phyloP scores from a whole-genome alignment of 2,888 invertebrate species.

The Lithophane leautieri region DNA sequence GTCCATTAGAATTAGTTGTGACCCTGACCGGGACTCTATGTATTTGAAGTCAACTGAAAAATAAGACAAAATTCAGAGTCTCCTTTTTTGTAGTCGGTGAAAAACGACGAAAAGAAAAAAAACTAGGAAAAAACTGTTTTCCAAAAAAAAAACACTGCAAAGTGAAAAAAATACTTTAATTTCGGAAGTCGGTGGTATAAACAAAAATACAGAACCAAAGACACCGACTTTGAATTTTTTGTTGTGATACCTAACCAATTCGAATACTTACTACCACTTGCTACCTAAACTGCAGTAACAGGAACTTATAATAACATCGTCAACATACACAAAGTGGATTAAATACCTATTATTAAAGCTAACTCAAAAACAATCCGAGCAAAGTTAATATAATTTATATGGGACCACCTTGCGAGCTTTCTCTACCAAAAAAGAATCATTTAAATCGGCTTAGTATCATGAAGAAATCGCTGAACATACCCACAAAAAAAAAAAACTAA shows the following conservation, averaged over 20 bases:
- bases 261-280: background rate
- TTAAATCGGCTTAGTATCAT: too few relatives aligned
- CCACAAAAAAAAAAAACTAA: background rate
- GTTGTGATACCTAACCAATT: background rate
- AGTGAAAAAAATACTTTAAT: background rate
- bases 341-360: background rate
- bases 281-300: background rate
- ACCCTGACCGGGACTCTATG: slow-evolving; percentile 1
- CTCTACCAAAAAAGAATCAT: background rate
- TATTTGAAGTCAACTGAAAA: slow-evolving; percentile 16
- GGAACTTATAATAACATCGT: background rate
- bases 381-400: background rate
- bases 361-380: background rate
- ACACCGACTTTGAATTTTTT: too few relatives aligned
- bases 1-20: slow-evolving; percentile 9
- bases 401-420: background rate
- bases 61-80: slow-evolving; percentile 1
- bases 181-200: too few relatives aligned
- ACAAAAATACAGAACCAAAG: too few relatives aligned
- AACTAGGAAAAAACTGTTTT: background rate
- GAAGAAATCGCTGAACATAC: background rate
- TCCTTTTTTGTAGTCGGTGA: background rate
- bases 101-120: background rate
- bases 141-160: background rate
- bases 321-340: background rate